A percentile compares a stretch with the other conserved stretches of the same genome.
These are phyloP conservation scores for Zaprionus tsacasi DNA, from an alignment of 1,140 invertebrate species.

Conservation along the genomic window DNA sequence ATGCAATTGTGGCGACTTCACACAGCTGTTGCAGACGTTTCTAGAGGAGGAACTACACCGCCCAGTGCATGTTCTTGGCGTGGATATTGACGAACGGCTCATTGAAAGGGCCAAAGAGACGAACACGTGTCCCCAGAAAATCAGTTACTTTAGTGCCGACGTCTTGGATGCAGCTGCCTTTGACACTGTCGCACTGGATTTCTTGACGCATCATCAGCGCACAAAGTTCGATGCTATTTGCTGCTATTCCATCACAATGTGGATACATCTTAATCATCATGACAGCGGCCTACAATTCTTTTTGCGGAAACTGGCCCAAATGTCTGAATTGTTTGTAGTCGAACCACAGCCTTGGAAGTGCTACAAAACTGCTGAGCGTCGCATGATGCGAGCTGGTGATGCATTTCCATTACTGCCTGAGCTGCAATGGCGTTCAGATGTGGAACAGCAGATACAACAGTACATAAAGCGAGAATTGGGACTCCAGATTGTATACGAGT, in stretches of 20 bases:
- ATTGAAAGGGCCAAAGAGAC: constrained; percentile 88
- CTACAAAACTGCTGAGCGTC: constrained; percentile 89
- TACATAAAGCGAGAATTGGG: constrained; percentile 85
- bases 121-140: constrained; percentile 81
- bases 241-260: constrained; percentile 94
- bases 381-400: constrained; percentile 87
- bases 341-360: constrained; percentile 94
- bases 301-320: constrained; percentile 85
- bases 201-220: constrained; percentile 84
- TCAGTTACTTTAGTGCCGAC: constrained; percentile 87
- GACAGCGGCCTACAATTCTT: constrained; percentile 88
- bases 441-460: constrained; percentile 87
- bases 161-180: constrained; percentile 85
- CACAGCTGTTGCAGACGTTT: constrained; percentile 84
- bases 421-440: constrained; percentile 87
- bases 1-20: constrained; percentile 91
- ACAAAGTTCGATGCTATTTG: constrained; percentile 89
- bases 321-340: constrained; percentile 87
- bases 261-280: constrained; percentile 93
- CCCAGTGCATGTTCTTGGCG: constrained; percentile 87
- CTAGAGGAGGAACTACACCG: constrained; percentile 51
- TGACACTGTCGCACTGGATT: constrained; percentile 79
- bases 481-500: constrained; percentile 86
- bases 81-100: constrained; percentile 90
- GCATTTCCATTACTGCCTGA: constrained; percentile 87